Evolutionary conservation across 2,797 vertebrate genomes (phyloP), one percentile per base, ranked within the genome.

Genomic region (Heliangelus exortis): DNA sequence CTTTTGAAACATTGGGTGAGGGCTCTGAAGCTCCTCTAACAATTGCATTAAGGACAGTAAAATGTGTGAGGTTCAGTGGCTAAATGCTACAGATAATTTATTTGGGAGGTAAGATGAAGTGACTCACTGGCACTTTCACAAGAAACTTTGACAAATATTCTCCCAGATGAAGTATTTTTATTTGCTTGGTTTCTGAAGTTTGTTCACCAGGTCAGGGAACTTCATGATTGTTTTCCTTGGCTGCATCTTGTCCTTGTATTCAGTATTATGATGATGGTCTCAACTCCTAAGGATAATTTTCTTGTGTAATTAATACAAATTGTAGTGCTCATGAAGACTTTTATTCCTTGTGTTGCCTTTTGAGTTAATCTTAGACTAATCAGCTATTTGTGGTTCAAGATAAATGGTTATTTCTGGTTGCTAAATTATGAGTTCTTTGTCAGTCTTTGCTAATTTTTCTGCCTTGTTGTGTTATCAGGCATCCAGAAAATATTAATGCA

Each of bases 391-490:
- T 54, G 23, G 9, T 82, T 84, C 36, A 39, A 74, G 41, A 26
- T 10, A 72, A 83, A 86, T 10, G 6, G 15, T 63, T 58, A 59
- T 79, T 87, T 92, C 72, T 96, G 58, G 23, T 50, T 91, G 9
- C 22, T 84, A 28, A 11, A 41, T 48, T 71, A 66, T 50, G 53
- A 76, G 7, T 82, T 89, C 73, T 78, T 18, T 73, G 33, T 72
- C 14, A 66, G 39, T 41, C 53, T 84, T 45, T 58, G 62, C 28
- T 77, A 93, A 83, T 86, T 96, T 94, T 92, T 87, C 14, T 90
- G 53, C 19, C 78, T 75, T 72, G 26, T 21, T 72, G 13, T 83
- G 34, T 73, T 93, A 90, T 74, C 41, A 90, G 71, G 19, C 45
- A 96, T 89, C 63, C 84, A 80, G 75, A 80, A 87, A 79, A 26